Percentiles rank a stretch among this genome's conserved stretches.
Conservation (phyloP, 2,888 invertebrate species). For the Acrobeloides nanus region DNA sequence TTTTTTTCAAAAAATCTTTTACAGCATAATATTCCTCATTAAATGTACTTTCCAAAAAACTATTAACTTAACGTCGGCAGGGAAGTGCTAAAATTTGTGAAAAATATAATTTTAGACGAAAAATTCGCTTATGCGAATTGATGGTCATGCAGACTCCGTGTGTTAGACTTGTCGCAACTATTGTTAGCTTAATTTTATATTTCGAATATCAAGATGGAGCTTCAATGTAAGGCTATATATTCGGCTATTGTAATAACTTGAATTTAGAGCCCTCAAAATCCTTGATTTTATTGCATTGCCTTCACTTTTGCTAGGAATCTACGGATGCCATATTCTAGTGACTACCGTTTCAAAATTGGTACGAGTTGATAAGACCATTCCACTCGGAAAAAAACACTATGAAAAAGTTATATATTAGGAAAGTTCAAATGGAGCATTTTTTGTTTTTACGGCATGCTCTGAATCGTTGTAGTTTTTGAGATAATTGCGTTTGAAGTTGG, state of each 20-base stretch:
- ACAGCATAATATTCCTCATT: background rate
- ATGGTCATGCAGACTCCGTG: constrained; percentile 47
- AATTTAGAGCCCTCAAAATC: constrained; percentile 40
- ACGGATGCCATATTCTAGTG: constrained; percentile 52
- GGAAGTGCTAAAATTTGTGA: no score
- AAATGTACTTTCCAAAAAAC: no score
- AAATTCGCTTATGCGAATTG: constrained; percentile 39
- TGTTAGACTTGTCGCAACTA: constrained; percentile 40
- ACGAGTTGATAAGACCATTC: no score
- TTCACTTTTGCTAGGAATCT: constrained; percentile 44
- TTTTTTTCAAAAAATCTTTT: background rate
- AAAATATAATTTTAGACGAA: constrained; percentile 20
- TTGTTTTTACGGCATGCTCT: no score
- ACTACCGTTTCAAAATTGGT: constrained; percentile 44
- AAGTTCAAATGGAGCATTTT: no score
- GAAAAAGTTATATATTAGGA: no score
- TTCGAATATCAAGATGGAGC: constrained; percentile 44
- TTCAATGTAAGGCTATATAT: constrained; percentile 29
- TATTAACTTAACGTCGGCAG: no score
- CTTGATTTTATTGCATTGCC: constrained; percentile 47
- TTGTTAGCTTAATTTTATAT: constrained; percentile 43
- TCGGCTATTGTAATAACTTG: background rate
- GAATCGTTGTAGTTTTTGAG: no score
- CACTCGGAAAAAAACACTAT: no score
- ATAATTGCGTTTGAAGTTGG: no score